Evolutionary conservation across 2,113 vertebrate species (phyloP), one percentile per base, ranked within the genome.

Genomic region (Campylorhamphus procurvoides): DNA sequence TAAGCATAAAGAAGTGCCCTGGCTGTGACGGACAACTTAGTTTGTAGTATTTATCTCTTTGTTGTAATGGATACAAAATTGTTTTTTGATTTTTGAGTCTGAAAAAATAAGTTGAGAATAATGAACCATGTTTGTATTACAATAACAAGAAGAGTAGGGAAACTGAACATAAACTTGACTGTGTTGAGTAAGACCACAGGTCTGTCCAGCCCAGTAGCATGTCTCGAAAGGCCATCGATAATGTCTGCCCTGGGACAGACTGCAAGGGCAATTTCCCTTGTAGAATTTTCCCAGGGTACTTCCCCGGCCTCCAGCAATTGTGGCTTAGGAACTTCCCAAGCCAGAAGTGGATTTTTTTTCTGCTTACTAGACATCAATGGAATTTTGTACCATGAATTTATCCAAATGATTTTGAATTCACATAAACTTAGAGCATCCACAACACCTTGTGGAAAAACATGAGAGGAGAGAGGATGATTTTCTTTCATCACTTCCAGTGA

Each of bases 41-140:
- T 93, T 93, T 68, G 76, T 91, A 91, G 39, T 96, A 96, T 96
- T 97, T 97, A 96, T 95, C 95, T 96, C 67, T 79, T 58, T 47
- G 10, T 83, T 33, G 2, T 35, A 93, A 71, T 53, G 87, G 50
- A 91, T 72, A 68, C 4, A 1, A 72, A 73, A 87, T 83, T 88
- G 53, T 67, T 71, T 14, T 89, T 93, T 82, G 42, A 29, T 87
- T 92, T 96, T 92, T 64, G 85, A 90, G 55, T 89, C 66, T 72
- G 77, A 81, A 80, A 89, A 89, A 63, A 44, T 22, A 49, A 66
- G 16, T 60, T 80, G 83, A 87, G 53, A 85, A 78, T 74, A 81
- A 68, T 50, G 25, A 56, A 90, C 76, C 3, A 4, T 77, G n/a
- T 85, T 82, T 91, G 12, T 84, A 52, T 93, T 87, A 64, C 1